These are phyloP conservation scores for Cotesia typhae DNA, from an alignment of 1,140 invertebrate genomes.

Conservation along the genomic window DNA sequence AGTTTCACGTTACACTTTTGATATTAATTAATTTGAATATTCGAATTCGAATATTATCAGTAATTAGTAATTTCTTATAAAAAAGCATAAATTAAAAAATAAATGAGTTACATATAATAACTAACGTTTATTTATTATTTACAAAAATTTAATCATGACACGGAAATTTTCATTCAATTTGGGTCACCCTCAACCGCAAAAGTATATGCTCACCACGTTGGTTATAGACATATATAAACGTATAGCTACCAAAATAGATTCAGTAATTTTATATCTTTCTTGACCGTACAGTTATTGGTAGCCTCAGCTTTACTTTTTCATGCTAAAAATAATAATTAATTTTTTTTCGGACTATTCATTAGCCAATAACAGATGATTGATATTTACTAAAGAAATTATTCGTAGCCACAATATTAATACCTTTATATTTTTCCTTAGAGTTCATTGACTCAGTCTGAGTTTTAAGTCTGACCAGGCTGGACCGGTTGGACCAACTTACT, in stretches of 20 bases:
- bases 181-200: constrained; percentile 23
- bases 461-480: constrained; percentile 30
- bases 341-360: not conserved
- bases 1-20: too few species aligned
- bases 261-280: not conserved
- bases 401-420: not conserved
- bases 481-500: constrained; percentile 33
- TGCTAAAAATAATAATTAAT: not conserved
- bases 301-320: too few species aligned
- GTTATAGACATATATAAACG: not conserved
- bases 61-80: too few species aligned
- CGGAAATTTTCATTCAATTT: constrained; percentile 24
- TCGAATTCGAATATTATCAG: too few species aligned
- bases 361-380: constrained; percentile 9
- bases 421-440: constrained; percentile 23
- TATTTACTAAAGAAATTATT: not conserved
- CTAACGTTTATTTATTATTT: not conserved
- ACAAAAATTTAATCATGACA: constrained; percentile 19
- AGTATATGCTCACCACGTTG: not conserved
- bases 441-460: constrained; percentile 33
- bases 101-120: too few species aligned
- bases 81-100: too few species aligned
- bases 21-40: too few species aligned
- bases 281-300: not conserved
- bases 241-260: too few species aligned